Evolutionary conservation across 2,113 vertebrate genomes (phyloP).

Genomic region (Camelus dromedarius): DNA sequence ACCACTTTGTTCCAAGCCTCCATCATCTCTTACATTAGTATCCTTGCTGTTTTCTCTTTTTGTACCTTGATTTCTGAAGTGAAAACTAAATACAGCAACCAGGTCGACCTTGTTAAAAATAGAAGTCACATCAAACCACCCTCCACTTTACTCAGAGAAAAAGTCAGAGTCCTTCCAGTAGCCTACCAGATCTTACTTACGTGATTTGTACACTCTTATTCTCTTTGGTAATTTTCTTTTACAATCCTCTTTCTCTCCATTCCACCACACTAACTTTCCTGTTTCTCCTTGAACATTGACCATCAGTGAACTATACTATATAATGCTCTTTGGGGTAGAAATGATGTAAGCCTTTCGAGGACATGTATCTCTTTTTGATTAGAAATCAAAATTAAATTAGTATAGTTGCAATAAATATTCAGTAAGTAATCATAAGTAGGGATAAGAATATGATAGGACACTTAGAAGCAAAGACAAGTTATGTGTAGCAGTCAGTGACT

Average conservation of each 20-base stretch:
- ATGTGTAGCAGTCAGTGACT: not conserved
- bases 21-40: not conserved
- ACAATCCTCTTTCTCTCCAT: not conserved
- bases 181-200: not conserved
- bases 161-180: not conserved
- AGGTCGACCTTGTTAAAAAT: not conserved
- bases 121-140: not conserved
- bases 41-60: not conserved
- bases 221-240: not conserved
- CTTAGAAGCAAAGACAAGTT: not conserved
- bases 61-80: not conserved
- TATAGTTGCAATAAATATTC: not conserved
- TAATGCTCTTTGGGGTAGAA: not conserved
- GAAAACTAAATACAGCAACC: not conserved
- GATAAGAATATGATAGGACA: not conserved
- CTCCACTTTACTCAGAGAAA: not conserved
- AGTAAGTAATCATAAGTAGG: not conserved
- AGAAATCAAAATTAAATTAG: conserved; percentile 46
- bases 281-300: not conserved
- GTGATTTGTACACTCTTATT: not conserved
- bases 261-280: not conserved
- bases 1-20: not conserved
- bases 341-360: not conserved
- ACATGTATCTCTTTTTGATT: not conserved
- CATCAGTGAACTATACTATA: not conserved